Percentiles rank a stretch among this genome's conserved stretches.
These are phyloP conservation scores for Pangasianodon gigas DNA, from an alignment of 2,113 vertebrate genomes.

Conservation along the genomic window DNA sequence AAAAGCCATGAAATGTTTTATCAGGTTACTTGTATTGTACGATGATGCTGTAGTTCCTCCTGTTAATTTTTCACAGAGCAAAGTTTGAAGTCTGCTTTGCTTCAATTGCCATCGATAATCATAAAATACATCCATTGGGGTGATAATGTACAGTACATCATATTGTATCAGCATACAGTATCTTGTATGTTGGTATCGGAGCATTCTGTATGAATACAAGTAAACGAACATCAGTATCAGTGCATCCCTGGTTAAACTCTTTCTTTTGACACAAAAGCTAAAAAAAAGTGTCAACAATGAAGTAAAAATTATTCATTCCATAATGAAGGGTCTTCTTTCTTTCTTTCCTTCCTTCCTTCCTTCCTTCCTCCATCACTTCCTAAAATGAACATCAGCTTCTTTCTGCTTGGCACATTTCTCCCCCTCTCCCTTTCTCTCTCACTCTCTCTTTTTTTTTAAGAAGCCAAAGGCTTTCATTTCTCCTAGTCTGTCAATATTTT, in stretches of 20 bases:
- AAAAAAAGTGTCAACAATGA: background rate
- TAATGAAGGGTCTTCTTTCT: background rate
- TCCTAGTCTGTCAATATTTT: constrained; percentile 60
- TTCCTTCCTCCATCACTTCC: background rate
- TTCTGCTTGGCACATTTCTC: constrained; percentile 13
- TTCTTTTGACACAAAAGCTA: background rate
- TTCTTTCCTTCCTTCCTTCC: constrained; percentile 5
- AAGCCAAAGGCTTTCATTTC: constrained; percentile 47
- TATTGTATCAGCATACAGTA: background rate
- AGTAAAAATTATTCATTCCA: background rate
- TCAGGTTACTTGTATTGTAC: background rate
- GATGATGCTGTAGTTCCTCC: background rate
- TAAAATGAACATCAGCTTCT: constrained; percentile 39
- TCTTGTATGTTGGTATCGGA: background rate
- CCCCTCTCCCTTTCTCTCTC: background rate
- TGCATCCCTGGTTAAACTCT: background rate
- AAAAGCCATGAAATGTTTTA: background rate
- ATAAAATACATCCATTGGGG: background rate
- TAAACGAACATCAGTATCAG: background rate
- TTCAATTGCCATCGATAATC: background rate
- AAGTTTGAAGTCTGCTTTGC: background rate
- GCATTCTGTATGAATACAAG: background rate
- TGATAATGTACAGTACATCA: background rate
- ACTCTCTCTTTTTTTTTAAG: background rate
- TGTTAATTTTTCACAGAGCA: background rate